A percentile compares a stretch with the other conserved stretches of the same genome.
phyloP scores from a whole-genome alignment of 53 echinoderm and acorn worm genomes.

The Stichopus horrens region DNA sequence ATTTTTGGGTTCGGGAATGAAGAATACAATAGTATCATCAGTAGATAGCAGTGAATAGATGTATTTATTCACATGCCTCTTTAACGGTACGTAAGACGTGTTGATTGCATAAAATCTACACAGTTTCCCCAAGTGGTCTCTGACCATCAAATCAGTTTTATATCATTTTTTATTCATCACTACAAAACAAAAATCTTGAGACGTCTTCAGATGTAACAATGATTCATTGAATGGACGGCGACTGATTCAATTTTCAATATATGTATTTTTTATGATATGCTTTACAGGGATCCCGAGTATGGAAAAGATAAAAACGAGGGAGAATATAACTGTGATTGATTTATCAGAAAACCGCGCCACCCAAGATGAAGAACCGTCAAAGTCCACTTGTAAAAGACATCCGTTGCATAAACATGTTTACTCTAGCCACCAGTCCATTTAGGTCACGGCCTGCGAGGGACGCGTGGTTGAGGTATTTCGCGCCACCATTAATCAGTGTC shows the following conservation, averaged over 20 bases:
- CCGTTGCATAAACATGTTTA: constrained; percentile 20
- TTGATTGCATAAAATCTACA: not conserved
- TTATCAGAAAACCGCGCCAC: not conserved
- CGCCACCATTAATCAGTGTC: not conserved
- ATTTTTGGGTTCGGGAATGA: no score
- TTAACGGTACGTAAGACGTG: not conserved
- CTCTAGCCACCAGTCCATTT: constrained; percentile 15
- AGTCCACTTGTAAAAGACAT: constrained; percentile 25
- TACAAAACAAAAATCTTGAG: not conserved
- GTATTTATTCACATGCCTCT: not conserved
- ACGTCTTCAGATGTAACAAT: not conserved
- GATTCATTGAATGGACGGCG: not conserved
- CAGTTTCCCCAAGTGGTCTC: not conserved
- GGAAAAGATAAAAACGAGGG: not conserved
- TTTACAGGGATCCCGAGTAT: no score
- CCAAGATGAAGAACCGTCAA: not conserved
- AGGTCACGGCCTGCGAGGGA: not conserved
- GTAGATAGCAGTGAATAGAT: no score
- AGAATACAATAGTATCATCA: no score
- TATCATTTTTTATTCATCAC: not conserved
- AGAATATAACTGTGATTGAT: not conserved
- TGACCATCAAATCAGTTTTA: not conserved
- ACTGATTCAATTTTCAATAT: not conserved
- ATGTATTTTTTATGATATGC: not conserved
- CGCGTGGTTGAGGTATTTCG: not conserved